Percentiles rank a stretch among this genome's conserved stretches.
Conservation (phyloP, 2,797 vertebrate species). For the Hydrocynus forskahlii region DNA sequence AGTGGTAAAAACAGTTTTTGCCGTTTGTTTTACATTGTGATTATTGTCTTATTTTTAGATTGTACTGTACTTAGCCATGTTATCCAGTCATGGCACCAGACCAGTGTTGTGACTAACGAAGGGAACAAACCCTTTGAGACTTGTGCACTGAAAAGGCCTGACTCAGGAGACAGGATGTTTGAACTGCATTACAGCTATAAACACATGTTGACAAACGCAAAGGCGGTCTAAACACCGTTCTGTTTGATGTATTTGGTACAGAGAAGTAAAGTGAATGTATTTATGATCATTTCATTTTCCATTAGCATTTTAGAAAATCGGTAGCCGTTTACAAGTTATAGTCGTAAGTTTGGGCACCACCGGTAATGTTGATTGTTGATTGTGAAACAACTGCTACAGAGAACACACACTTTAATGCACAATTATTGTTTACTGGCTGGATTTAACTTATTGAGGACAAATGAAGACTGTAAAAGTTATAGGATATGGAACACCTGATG, state of each 20-base stretch:
- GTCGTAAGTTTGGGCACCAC: too few relatives aligned
- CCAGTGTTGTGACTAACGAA: not conserved
- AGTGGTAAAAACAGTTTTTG: not conserved
- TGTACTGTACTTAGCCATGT: not conserved
- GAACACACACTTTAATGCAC: too few relatives aligned
- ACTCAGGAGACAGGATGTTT: not conserved
- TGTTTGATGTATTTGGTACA: not conserved
- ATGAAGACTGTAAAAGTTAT: too few relatives aligned
- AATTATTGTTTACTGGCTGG: too few relatives aligned
- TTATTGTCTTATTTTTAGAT: not conserved
- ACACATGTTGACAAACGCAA: not conserved
- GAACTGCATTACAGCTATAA: not conserved
- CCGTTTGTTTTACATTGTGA: not conserved
- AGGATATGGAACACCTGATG: too few relatives aligned
- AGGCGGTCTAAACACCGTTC: not conserved
- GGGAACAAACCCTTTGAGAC: not conserved
- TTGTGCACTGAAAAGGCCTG: not conserved
- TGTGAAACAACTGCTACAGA: too few relatives aligned
- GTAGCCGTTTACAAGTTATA: not conserved
- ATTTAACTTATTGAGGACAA: too few relatives aligned
- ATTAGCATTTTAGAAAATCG: not conserved
- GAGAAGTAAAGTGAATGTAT: constrained; percentile 1
- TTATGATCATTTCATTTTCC: not conserved
- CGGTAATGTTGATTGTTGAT: too few relatives aligned
- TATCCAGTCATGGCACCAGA: not conserved